Evolutionary conservation across 2,797 vertebrate genomes (phyloP).

Genomic region (Notoglanidium macrostoma): DNA sequence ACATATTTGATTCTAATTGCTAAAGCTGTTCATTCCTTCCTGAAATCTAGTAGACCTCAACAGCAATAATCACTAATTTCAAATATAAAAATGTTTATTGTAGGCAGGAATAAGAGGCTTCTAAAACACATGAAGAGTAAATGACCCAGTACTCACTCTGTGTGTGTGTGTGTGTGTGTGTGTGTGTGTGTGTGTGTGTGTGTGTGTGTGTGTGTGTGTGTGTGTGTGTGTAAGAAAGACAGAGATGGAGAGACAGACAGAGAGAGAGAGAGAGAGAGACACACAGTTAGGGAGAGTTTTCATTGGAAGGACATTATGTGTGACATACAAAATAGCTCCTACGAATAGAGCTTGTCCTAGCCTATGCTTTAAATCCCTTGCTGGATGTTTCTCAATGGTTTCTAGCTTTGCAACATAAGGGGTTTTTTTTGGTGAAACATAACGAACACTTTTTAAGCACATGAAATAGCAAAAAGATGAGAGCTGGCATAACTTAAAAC

Average conservation of each 20-base stretch:
- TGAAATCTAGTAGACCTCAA: background rate
- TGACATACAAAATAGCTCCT: background rate
- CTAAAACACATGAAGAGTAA: no score
- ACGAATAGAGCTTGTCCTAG: background rate
- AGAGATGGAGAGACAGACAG: background rate
- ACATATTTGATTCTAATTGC: background rate
- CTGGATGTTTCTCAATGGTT: background rate
- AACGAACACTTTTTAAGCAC: constrained; percentile 11
- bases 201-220: background rate
- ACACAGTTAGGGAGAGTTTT: background rate
- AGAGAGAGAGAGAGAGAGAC: background rate
- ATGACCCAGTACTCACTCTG: background rate
- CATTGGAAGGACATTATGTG: background rate
- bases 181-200: background rate
- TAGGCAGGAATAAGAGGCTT: background rate
- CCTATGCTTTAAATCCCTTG: background rate
- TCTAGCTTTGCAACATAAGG: background rate
- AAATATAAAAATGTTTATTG: background rate
- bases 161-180: background rate
- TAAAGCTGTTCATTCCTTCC: background rate
- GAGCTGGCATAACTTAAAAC: background rate
- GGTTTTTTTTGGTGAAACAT: background rate
- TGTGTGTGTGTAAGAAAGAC: background rate
- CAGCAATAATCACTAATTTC: background rate
- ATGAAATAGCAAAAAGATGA: constrained; percentile 6